phyloP scores from a whole-genome alignment of 2,888 invertebrate species.

The Drosophila histrio region DNA sequence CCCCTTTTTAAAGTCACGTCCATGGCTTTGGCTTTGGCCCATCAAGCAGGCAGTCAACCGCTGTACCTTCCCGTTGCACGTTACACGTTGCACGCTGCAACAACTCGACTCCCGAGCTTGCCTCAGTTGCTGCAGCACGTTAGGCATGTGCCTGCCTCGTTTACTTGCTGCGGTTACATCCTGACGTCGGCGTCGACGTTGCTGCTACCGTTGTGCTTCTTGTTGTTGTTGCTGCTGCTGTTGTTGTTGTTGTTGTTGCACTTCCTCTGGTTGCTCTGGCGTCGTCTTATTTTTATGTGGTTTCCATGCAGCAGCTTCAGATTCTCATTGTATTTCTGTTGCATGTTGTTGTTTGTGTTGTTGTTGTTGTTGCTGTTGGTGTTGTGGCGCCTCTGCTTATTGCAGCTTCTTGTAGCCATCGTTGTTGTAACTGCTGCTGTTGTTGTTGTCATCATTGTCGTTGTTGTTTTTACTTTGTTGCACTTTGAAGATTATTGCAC shows the following conservation, averaged over 20 bases:
- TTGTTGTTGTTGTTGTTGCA: constrained; percentile 18
- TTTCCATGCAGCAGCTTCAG: constrained; percentile 55
- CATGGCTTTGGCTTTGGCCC: constrained; percentile 1
- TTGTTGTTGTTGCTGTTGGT: constrained; percentile 8
- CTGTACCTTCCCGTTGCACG: constrained; percentile 6
- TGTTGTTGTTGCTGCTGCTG: constrained; percentile 5
- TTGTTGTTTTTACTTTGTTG: constrained; percentile 73
- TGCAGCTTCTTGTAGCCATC: constrained; percentile 27
- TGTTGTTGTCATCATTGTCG: constrained; percentile 31
- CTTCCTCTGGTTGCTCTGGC: constrained; percentile 24
- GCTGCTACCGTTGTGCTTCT: background rate
- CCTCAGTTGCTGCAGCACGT: constrained; percentile 4
- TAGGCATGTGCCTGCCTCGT: constrained; percentile 49
- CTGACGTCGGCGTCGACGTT: constrained; percentile 23
- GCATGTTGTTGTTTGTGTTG: background rate
- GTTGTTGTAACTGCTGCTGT: constrained; percentile 21
- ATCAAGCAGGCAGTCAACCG: constrained; percentile 8
- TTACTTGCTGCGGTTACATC: constrained; percentile 60
- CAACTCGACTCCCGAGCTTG: background rate
- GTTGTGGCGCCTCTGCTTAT: constrained; percentile 5
- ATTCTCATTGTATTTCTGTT: constrained; percentile 42
- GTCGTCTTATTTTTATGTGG: constrained; percentile 58
- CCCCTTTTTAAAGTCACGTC: background rate
- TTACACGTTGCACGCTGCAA: constrained; percentile 2
- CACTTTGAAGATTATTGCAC: constrained; percentile 79